Base-by-base conservation (phyloP, 2,797 vertebrate genomes). In the Novumbra hubbsi region DNA sequence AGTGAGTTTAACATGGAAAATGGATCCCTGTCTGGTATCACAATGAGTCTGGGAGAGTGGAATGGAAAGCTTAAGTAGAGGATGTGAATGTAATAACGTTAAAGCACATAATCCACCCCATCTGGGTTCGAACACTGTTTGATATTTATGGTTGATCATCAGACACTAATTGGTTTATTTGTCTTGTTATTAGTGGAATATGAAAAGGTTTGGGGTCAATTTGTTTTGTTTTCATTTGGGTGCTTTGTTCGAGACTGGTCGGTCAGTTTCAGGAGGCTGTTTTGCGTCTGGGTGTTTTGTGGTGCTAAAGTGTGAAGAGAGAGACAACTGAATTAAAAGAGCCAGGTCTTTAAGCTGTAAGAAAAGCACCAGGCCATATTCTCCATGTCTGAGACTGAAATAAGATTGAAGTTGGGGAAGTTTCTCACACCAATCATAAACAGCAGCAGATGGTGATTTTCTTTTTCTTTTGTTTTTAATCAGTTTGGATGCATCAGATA, bases 21-120 rank as follows among this genome's bases (percentile, higher is more conserved):
- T 90, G 77, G 94, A 96, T 95, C 95, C 90, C 83, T 78, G 67
- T 76, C 77, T 78, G 91, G 93, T 91, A 93, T 95, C 94, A 93
- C 87, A 89, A 91, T 78, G 85, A 89, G 92, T 89, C 89, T 92
- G 91, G 89, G 89, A 90, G 24, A 88, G 83, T 83, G 89, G 92
- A 94, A 94, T 93, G 89, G 93, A 88, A 91, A 95, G 95, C 93
- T 96, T 96, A 96, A 89, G 88, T 90, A 91, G 93, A 95, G 95
- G 95, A 96, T 96, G 93, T 95, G 94, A 94, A 88, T 89, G 91
- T 95, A 95, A 96, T 94, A 87, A 94, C 91, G 93, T 92, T 95
- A 94, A 96, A 92, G 84, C 93, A 24, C 90, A 91, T 96, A 97
- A 96, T 94, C 94, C 94, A 85, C 76, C 88, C 92, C 95, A 96